A percentile compares a stretch with the other conserved stretches of the same genome.
phyloP scores from a whole-genome alignment of 2,888 invertebrate genomes.

The Eudemis profundana region DNA sequence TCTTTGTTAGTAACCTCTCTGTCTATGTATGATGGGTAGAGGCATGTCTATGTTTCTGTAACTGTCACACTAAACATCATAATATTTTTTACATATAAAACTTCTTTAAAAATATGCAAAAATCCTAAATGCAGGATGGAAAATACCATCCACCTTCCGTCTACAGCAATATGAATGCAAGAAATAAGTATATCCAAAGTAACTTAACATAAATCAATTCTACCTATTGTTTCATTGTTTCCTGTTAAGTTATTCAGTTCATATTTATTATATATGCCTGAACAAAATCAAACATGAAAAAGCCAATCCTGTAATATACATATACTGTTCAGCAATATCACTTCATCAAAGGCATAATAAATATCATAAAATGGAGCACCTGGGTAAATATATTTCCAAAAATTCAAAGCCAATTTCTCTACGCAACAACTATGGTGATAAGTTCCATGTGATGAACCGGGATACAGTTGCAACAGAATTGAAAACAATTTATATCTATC shows the following conservation, averaged over 20 bases:
- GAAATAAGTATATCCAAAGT: neutral
- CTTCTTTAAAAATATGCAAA: neutral
- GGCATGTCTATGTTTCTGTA: too few relatives aligned
- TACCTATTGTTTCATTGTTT: neutral
- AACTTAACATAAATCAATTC: constrained; percentile 11
- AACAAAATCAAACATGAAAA: neutral
- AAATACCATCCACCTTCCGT: neutral
- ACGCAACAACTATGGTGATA: neutral
- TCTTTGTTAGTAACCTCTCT: too few relatives aligned
- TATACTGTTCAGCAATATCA: neutral
- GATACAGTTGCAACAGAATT: neutral
- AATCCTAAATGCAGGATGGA: neutral
- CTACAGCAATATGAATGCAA: constrained; percentile 4
- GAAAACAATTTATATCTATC: neutral
- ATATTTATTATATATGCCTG: too few relatives aligned
- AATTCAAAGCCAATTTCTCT: neutral
- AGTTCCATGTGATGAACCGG: neutral
- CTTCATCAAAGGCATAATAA: neutral
- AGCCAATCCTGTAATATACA: neutral
- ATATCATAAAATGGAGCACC: constrained; percentile 3
- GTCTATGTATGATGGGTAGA: too few relatives aligned
- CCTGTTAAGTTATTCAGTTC: constrained; percentile 24
- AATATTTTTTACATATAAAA: neutral
- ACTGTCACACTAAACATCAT: neutral
- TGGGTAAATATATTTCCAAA: neutral